Conservation (phyloP, 1,140 invertebrate genomes). For the Onthophagus taurus region DNA sequence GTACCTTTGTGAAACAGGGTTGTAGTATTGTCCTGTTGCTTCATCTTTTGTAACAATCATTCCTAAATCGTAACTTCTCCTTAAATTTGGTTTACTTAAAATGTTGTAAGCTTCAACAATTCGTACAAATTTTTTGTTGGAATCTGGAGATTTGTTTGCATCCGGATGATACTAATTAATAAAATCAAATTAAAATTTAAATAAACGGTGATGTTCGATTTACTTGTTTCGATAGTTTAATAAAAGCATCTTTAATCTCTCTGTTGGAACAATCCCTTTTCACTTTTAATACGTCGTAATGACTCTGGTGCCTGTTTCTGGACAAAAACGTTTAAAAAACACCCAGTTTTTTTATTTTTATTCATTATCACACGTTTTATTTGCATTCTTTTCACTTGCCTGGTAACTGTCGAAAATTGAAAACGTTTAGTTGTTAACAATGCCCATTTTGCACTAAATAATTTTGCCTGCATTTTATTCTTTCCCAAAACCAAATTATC, state of each 20-base stretch:
- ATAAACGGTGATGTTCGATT: slow-evolving; percentile 10
- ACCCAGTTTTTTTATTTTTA: too few relatives aligned
- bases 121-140: slow-evolving; percentile 42
- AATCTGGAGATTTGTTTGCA: slow-evolving; percentile 34
- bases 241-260: slow-evolving; percentile 39
- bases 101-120: slow-evolving; percentile 47
- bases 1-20: slow-evolving; percentile 5
- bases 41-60: slow-evolving; percentile 14
- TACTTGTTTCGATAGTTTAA: slow-evolving; percentile 40
- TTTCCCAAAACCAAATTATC: too few relatives aligned
- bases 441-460: too few relatives aligned
- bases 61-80: slow-evolving; percentile 41
- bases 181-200: slow-evolving; percentile 16
- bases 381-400: too few relatives aligned
- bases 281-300: slow-evolving; percentile 40
- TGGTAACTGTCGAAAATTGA: too few relatives aligned
- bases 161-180: slow-evolving; percentile 44
- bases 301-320: too few relatives aligned
- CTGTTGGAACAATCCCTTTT: slow-evolving; percentile 32
- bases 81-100: slow-evolving; percentile 38
- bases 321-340: too few relatives aligned
- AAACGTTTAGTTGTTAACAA: too few relatives aligned
- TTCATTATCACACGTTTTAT: too few relatives aligned
- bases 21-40: neutral
- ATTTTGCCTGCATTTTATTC: too few relatives aligned